These are phyloP conservation scores for Strongylocentrotus purpuratus DNA, from an alignment of 35 echinoderm and acorn worm species.

Conservation along the genomic window DNA sequence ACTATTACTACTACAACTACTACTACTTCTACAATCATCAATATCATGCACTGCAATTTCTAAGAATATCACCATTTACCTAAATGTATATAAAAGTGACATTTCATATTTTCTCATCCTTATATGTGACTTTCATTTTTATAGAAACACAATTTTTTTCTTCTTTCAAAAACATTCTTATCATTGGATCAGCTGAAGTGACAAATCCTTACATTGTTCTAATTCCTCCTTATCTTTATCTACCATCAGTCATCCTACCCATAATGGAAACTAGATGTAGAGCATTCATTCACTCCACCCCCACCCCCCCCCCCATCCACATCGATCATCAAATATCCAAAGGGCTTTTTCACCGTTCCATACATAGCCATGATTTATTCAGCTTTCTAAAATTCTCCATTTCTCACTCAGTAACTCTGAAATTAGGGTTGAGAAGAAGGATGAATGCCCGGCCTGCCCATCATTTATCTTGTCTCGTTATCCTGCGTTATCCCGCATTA, in stretches of 20 bases:
- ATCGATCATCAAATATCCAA: conserved; percentile 12
- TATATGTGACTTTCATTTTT: no score
- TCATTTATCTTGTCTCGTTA: conserved; percentile 18
- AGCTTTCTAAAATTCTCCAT: conserved; percentile 18
- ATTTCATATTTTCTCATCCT: no score
- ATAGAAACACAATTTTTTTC: no score
- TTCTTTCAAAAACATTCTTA: no score
- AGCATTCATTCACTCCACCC: background rate
- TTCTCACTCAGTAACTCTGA: background rate
- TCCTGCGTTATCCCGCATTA: background rate
- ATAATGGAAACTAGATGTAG: background rate
- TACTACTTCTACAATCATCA: no score
- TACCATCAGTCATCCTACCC: background rate
- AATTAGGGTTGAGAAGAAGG: background rate
- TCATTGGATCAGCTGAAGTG: background rate
- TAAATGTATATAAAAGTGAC: no score
- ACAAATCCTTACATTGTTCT: background rate
- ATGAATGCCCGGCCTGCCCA: background rate
- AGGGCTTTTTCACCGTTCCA: background rate
- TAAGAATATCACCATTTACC: no score
- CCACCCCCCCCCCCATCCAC: background rate
- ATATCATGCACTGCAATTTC: no score
- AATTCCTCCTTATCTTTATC: background rate
- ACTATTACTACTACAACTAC: background rate
- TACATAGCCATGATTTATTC: conserved; percentile 4